A percentile compares a stretch with the other conserved stretches of the same genome.
Conservation (phyloP, 2,113 vertebrate species). For the Actenoides hombroni region DNA sequence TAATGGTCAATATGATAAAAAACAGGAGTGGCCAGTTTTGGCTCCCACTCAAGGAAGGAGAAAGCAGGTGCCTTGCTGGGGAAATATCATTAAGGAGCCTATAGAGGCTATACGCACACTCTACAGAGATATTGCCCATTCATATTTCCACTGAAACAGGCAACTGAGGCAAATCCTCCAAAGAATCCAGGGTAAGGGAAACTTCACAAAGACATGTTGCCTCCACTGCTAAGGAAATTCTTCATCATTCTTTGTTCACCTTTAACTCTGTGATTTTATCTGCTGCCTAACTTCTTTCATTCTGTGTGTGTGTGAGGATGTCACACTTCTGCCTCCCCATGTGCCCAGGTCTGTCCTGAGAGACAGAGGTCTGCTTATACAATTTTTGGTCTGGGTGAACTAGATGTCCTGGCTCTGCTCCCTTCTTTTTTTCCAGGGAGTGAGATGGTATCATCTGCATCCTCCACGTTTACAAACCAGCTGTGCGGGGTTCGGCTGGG, state of each 20-base stretch:
- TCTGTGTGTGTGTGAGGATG: neutral
- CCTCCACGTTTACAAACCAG: neutral
- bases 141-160: neutral
- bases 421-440: neutral
- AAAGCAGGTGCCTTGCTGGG: neutral
- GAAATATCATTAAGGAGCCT: neutral
- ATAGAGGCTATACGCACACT: neutral
- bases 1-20: neutral
- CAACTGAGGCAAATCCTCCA: neutral
- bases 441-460: neutral
- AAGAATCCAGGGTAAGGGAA: neutral
- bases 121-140: neutral
- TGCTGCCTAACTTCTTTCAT: neutral
- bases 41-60: neutral
- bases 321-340: neutral
- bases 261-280: neutral
- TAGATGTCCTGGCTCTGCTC: neutral
- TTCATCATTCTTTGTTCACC: neutral
- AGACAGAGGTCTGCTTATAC: neutral
- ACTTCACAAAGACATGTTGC: neutral
- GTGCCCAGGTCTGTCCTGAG: neutral
- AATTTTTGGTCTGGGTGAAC: neutral
- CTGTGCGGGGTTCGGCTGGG: no score
- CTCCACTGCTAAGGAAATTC: neutral
- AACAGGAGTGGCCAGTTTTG: neutral